Conservation (phyloP, 2,888 invertebrate genomes). For the Eristalis pertinax region DNA sequence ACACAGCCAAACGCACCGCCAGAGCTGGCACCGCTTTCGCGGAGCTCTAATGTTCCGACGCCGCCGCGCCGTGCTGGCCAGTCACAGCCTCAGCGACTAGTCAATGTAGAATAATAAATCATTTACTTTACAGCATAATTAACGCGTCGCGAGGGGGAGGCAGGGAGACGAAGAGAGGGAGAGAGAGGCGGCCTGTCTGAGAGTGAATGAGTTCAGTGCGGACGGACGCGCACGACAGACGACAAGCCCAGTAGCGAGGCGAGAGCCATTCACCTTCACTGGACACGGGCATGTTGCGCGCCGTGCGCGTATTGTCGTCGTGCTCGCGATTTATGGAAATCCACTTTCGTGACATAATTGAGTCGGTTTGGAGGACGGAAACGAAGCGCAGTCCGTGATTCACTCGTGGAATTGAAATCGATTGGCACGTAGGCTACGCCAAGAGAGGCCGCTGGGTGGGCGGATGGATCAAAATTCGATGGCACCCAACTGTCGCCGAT, state of each 20-base stretch:
- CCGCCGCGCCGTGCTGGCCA: background rate
- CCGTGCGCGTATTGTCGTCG: background rate
- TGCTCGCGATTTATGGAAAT: conserved; percentile 49
- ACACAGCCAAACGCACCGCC: background rate
- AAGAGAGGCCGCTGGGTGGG: conserved; percentile 59
- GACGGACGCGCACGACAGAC: background rate
- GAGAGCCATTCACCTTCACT: conserved; percentile 52
- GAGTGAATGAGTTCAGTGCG: background rate
- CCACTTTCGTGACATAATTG: conserved; percentile 65
- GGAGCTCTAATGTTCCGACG: conserved; percentile 1
- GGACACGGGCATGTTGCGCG: conserved; percentile 17
- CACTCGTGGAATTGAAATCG: conserved; percentile 44
- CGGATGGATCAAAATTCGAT: background rate
- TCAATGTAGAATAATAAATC: conserved; percentile 50
- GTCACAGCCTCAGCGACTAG: background rate
- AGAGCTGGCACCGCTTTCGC: background rate
- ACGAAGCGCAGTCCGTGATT: conserved; percentile 45
- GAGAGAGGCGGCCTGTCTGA: background rate
- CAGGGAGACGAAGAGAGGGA: conserved; percentile 15
- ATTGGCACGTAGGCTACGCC: conserved; percentile 56
- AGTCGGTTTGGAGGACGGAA: conserved; percentile 55
- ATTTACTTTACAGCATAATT: conserved; percentile 50
- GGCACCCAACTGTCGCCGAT: conserved; percentile 1
- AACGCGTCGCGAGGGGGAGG: conserved; percentile 30
- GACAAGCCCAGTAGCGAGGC: conserved; percentile 1